phyloP scores from a whole-genome alignment of 2,113 vertebrate species.

The Hippoglossus stenolepis region DNA sequence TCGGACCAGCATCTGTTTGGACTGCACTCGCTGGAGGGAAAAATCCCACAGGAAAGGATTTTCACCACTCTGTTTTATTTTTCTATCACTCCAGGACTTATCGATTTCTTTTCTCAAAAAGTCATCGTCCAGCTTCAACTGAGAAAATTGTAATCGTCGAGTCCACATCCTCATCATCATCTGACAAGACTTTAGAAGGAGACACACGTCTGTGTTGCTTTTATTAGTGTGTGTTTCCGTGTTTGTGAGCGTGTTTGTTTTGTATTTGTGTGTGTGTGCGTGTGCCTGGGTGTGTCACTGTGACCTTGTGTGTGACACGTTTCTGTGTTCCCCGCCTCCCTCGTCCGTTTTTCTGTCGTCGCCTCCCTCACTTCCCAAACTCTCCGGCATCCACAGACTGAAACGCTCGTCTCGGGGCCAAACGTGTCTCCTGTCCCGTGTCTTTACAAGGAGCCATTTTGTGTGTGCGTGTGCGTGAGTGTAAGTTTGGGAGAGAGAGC shows the following conservation, averaged over 20 bases:
- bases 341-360: constrained; percentile 27
- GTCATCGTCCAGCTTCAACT: constrained; percentile 43
- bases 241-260: constrained; percentile 79
- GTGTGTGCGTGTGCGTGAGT: constrained; percentile 28
- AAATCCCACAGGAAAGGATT: constrained; percentile 43
- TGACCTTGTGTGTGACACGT: constrained; percentile 76
- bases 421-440: constrained; percentile 75
- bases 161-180: constrained; percentile 43
- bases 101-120: constrained; percentile 38
- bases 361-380: constrained; percentile 16
- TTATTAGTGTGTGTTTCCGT: constrained; percentile 76
- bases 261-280: constrained; percentile 70
- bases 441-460: constrained; percentile 73
- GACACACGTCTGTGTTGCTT: constrained; percentile 74
- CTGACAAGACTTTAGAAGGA: constrained; percentile 69
- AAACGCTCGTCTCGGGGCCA: constrained; percentile 53
- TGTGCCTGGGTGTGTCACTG: constrained; percentile 61
- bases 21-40: constrained; percentile 53
- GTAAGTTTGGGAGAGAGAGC: constrained; percentile 44
- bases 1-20: constrained; percentile 64
- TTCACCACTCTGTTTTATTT: constrained; percentile 71
- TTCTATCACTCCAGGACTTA: constrained; percentile 67
- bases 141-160: constrained; percentile 22
- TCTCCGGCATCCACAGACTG: constrained; percentile 44
- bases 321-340: constrained; percentile 43